Conservation (phyloP, 2,797 vertebrate species). For the Labeo calbasu region DNA sequence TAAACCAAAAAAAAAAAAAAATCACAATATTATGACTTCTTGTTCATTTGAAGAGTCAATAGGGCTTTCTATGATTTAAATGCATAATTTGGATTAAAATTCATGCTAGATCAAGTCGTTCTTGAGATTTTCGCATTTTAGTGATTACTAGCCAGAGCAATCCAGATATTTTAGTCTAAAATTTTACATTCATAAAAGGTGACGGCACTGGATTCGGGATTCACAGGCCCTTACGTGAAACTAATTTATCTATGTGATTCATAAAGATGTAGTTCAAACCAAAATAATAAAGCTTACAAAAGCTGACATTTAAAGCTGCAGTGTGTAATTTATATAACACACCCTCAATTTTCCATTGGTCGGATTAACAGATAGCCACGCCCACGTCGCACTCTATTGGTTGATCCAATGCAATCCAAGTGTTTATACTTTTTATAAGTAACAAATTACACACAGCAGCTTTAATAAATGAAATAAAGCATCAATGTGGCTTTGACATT, state of each 20-base stretch:
- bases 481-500: not conserved
- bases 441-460: constrained; percentile 11
- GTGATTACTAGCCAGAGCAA: not conserved
- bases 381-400: not conserved
- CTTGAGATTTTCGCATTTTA: constrained; percentile 70
- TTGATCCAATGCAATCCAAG: not conserved
- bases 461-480: constrained; percentile 28
- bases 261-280: constrained; percentile 65
- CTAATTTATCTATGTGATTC: constrained; percentile 61
- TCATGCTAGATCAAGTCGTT: constrained; percentile 51
- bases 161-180: constrained; percentile 66
- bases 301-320: constrained; percentile 41
- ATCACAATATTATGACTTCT: constrained; percentile 46
- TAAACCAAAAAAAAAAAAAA: constrained; percentile 61
- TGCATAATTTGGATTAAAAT: not conserved
- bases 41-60: constrained; percentile 43
- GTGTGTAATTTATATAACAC: not conserved
- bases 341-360: constrained; percentile 34
- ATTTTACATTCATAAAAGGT: constrained; percentile 78
- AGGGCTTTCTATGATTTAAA: constrained; percentile 26
- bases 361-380: not conserved
- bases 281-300: constrained; percentile 73
- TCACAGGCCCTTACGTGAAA: constrained; percentile 68
- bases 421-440: not conserved
- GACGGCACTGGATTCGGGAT: constrained; percentile 62